Conservation (phyloP, 2,113 vertebrate species). For the Amia ocellicauda region DNA sequence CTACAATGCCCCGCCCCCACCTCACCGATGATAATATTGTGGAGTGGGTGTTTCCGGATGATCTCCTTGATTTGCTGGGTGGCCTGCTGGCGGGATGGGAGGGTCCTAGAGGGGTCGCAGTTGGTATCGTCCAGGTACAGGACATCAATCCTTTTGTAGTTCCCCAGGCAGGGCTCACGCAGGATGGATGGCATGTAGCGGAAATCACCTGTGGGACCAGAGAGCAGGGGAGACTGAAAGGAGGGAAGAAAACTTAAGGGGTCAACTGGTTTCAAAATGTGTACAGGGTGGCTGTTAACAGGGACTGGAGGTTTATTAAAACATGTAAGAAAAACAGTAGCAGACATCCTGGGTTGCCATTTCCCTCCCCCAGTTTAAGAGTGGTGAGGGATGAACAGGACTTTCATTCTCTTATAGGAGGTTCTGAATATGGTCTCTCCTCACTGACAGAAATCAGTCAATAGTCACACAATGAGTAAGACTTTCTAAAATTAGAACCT, state of each 20-base stretch:
- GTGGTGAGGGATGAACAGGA: too few relatives aligned
- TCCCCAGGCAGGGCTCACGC: constrained; percentile 66
- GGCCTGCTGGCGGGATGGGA: constrained; percentile 79
- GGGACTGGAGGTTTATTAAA: too few relatives aligned
- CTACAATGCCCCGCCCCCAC: too few relatives aligned
- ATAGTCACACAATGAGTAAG: too few relatives aligned
- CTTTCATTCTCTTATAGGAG: too few relatives aligned
- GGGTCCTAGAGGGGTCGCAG: constrained; percentile 70
- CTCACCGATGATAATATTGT: constrained; percentile 84
- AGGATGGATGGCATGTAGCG: constrained; percentile 83
- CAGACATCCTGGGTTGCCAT: too few relatives aligned
- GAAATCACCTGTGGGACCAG: constrained; percentile 78
- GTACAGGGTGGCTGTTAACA: background rate
- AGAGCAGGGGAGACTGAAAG: background rate
- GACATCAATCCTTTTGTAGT: constrained; percentile 74
- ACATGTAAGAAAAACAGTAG: too few relatives aligned
- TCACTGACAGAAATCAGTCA: too few relatives aligned
- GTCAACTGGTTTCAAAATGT: too few relatives aligned
- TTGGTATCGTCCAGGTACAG: constrained; percentile 96
- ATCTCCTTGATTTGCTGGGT: constrained; percentile 75
- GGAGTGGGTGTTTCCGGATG: constrained; percentile 74
- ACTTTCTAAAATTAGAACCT: too few relatives aligned
- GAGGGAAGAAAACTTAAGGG: background rate
- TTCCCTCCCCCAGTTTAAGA: too few relatives aligned
- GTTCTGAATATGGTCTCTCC: too few relatives aligned